Evolutionary conservation across 2,113 vertebrate species (phyloP).

Genomic region (Sphyrna mokarran): DNA sequence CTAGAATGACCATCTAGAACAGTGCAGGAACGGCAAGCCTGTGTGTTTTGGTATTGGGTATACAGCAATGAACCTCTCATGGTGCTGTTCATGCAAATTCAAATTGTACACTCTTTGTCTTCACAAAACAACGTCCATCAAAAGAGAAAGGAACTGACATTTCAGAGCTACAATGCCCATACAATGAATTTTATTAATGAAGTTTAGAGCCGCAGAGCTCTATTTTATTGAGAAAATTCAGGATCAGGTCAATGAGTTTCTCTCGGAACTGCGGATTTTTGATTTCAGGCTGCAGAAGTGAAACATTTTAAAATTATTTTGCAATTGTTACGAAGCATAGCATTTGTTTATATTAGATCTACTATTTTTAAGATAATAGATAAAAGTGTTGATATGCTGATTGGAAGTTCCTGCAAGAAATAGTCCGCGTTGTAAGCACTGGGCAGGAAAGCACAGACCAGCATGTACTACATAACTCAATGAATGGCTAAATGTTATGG

Average conservation of each 20-base stretch:
- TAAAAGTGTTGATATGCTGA: background rate
- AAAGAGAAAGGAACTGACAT: too few relatives aligned
- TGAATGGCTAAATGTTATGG: background rate
- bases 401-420: background rate
- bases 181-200: background rate
- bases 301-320: background rate
- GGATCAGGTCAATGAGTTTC: background rate
- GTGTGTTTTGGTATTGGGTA: background rate
- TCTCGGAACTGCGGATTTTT: background rate
- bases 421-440: background rate
- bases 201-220: background rate
- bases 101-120: too few relatives aligned
- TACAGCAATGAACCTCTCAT: background rate
- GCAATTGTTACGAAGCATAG: background rate
- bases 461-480: background rate
- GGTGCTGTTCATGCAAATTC: background rate
- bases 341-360: background rate
- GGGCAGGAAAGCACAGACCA: background rate
- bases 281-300: background rate
- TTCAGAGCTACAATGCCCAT: background rate
- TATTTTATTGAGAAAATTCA: background rate
- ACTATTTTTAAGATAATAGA: background rate
- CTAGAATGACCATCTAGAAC: background rate
- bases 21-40: background rate
- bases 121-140: too few relatives aligned